These are phyloP conservation scores for Encarsia formosa DNA, from an alignment of 2,888 invertebrate genomes.

Conservation along the genomic window DNA sequence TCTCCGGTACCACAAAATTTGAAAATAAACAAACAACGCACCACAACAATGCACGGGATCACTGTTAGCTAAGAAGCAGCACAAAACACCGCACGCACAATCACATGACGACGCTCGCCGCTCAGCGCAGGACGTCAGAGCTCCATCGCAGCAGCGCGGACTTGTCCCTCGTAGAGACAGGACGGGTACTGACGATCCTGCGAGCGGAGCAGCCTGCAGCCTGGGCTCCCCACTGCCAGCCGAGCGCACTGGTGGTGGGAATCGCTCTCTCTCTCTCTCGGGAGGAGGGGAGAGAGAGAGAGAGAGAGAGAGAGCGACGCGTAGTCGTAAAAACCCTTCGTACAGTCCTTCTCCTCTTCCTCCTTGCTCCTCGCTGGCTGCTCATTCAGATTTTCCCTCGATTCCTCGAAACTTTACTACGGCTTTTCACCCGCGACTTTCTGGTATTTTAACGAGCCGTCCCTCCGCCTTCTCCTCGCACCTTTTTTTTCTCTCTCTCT, in stretches of 20 bases:
- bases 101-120: background rate
- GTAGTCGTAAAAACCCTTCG: background rate
- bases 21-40: background rate
- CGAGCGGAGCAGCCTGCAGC: background rate
- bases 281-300: background rate
- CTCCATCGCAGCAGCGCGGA: no score
- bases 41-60: background rate
- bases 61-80: no score
- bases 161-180: slow-evolving; percentile 9
- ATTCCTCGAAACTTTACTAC: background rate
- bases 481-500: background rate
- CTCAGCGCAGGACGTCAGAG: background rate
- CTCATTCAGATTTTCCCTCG: slow-evolving; percentile 13
- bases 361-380: background rate
- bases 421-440: background rate
- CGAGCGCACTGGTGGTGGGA: background rate
- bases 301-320: background rate
- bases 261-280: background rate
- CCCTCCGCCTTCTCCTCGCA: background rate
- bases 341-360: background rate
- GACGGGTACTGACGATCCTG: slow-evolving; percentile 17
- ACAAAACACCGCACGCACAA: no score
- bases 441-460: slow-evolving; percentile 18
- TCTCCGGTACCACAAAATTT: background rate
- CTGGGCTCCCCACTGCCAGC: background rate